Conservation (phyloP, 2,888 invertebrate genomes). For the Eugnorisma glareosa region DNA sequence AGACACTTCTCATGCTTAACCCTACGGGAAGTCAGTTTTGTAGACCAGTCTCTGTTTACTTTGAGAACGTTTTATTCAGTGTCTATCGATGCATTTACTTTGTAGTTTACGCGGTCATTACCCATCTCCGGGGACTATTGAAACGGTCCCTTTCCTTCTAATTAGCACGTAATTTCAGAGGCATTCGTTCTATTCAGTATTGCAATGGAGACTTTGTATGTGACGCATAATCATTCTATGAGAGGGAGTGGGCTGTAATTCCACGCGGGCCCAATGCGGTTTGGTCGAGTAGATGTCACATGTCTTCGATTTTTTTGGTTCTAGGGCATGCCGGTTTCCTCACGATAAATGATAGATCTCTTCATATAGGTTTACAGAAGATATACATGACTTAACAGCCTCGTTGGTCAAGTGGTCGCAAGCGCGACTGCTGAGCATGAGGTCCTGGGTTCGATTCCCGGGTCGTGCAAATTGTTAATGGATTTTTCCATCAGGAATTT, state of each 20-base stretch:
- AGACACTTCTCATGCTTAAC: too few relatives aligned
- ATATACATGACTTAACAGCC: background rate
- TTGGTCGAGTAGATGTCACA: too few relatives aligned
- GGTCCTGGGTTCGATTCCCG: background rate
- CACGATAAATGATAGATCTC: too few relatives aligned
- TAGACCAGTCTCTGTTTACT: too few relatives aligned
- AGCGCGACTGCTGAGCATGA: background rate
- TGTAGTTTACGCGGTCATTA: background rate
- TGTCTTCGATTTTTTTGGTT: too few relatives aligned
- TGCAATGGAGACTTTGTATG: background rate
- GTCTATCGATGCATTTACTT: background rate
- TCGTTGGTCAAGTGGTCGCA: background rate
- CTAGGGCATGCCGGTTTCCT: too few relatives aligned
- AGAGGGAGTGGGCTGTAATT: background rate
- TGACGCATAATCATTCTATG: background rate
- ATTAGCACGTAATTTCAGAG: slow-evolving; percentile 6
- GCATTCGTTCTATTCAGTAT: too few relatives aligned
- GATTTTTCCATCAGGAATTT: background rate
- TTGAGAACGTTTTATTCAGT: background rate
- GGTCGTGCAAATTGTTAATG: background rate
- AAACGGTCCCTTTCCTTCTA: background rate
- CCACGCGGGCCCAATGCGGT: background rate
- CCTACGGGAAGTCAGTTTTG: too few relatives aligned
- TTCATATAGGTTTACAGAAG: background rate
- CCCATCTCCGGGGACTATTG: background rate